Base-by-base conservation (phyloP, 2,113 vertebrate species). In the Proterorhinus semilunaris region DNA sequence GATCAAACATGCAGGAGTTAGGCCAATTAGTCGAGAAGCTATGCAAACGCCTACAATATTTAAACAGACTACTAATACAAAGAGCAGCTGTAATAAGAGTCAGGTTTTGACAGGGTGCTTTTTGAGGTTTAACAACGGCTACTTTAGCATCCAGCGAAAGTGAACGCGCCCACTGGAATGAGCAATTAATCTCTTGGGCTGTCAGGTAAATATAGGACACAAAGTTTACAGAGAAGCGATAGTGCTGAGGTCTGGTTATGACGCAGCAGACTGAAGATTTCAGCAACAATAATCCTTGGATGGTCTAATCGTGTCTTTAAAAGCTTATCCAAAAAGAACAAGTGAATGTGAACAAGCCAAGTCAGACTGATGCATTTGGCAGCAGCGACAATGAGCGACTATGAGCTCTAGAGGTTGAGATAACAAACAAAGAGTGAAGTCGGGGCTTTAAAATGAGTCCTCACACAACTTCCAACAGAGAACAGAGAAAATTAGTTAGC, bases 21-120 rank as follows among this genome's bases (percentile, higher is more conserved):
- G 49, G 69, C 51, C 83, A 74, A 86, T 87, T 81, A 79, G 67
- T 63, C 3, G 66, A 13, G 16, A 76, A 79, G 65, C 53, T 5
- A 58, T 36, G 49, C 53, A 5, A 21, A 72, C 71, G 82, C 70
- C 65, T 59, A 77, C 76, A 47, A 65, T 61, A 81, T 80, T 78
- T 53, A 74, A 74, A 78, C 43, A 17, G 70, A 54, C 62, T 71
- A 12, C 45, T 10, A 10, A 61, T 62, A 58, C 57, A 68, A 78
- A 75, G 65, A 78, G 69, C n/a, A 42, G 55, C 21, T 7, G 12
- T 48, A 66, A 64, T 70, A 84, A 78, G 77, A 86, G 62, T 76
- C 80, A 83, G 62, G 53, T 54, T 69, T 51, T 79, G 82, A 86
- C 78, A 72, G 76, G 70, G 50, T 75, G 74, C 21, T 81, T 85